These are phyloP conservation scores for Ashinkailepas kermadecensis DNA, from an alignment of 2,888 invertebrate genomes.

Conservation along the genomic window DNA sequence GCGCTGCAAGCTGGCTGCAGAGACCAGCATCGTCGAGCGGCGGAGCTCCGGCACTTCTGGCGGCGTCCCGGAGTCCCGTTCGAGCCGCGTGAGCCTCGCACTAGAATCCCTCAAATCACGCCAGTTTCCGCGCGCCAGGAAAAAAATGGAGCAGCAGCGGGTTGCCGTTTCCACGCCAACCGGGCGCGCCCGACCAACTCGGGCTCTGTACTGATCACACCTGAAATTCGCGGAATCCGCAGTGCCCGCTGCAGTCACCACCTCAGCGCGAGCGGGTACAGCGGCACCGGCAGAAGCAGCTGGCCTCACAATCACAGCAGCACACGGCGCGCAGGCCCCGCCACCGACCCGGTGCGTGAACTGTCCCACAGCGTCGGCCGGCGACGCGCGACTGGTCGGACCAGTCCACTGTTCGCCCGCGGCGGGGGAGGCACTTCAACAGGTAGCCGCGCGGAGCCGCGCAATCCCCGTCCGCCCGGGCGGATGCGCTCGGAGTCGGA, in stretches of 20 bases:
- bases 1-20: background rate
- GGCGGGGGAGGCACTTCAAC: constrained; percentile 2
- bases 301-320: background rate
- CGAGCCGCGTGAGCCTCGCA: background rate
- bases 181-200: too few relatives aligned
- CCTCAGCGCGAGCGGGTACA: background rate
- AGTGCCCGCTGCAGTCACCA: background rate
- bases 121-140: too few relatives aligned
- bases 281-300: background rate
- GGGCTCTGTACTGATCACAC: too few relatives aligned
- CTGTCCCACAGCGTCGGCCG: background rate
- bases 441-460: background rate
- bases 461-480: too few relatives aligned
- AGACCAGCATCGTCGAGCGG: background rate
- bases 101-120: background rate
- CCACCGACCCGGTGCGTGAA: background rate
- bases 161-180: too few relatives aligned
- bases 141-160: too few relatives aligned
- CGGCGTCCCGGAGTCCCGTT: background rate
- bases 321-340: background rate
- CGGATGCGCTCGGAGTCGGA: too few relatives aligned
- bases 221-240: background rate
- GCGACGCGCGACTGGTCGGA: background rate
- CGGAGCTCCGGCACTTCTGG: background rate
- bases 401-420: background rate